Conservation (phyloP, 2,888 invertebrate species). For the Cepaea hortensis region DNA sequence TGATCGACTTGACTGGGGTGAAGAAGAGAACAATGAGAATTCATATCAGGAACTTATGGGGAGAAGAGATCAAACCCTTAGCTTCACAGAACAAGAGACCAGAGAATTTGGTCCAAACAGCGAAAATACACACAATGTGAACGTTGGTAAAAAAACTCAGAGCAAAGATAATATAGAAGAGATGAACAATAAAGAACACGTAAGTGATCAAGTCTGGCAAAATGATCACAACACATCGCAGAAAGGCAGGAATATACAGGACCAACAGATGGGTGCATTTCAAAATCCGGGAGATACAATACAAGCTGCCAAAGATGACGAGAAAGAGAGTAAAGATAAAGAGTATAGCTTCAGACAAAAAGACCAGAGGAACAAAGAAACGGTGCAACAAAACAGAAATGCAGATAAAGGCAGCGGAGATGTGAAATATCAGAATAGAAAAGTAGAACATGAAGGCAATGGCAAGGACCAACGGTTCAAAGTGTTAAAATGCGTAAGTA, state of each 20-base stretch:
- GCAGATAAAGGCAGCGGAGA: not conserved
- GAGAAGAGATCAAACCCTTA: not conserved
- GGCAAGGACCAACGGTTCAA: not conserved
- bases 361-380: not conserved
- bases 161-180: too few relatives aligned
- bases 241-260: not conserved
- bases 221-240: not conserved
- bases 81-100: not conserved
- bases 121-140: not conserved
- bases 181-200: not conserved
- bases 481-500: not conserved
- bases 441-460: not conserved
- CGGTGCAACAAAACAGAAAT: not conserved
- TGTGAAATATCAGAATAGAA: not conserved
- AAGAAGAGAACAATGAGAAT: not conserved
- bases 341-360: not conserved
- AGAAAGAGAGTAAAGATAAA: not conserved
- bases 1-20: not conserved
- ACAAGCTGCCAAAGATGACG: not conserved
- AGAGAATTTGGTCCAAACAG: not conserved
- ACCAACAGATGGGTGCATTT: not conserved
- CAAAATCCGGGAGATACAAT: not conserved
- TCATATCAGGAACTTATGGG: not conserved
- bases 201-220: not conserved
- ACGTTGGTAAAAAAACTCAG: not conserved